Conservation (phyloP, 1,140 invertebrate genomes). For the Myzus persicae region DNA sequence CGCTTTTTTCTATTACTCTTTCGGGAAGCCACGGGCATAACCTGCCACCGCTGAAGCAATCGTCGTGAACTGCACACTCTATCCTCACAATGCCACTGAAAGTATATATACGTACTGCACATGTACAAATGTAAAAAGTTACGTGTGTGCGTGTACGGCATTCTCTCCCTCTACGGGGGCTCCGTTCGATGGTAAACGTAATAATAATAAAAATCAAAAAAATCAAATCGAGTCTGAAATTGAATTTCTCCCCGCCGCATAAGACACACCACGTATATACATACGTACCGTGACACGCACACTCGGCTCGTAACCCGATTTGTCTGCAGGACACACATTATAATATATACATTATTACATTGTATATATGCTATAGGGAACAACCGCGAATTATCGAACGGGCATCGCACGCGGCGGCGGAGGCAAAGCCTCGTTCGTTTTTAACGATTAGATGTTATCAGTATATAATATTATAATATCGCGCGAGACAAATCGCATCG, state of each 20-base stretch:
- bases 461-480: constrained; percentile 13
- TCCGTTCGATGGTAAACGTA: background rate
- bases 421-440: background rate
- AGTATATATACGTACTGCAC: background rate
- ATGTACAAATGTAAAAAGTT: background rate
- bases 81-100: background rate
- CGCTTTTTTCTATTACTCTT: background rate
- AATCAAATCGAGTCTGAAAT: constrained; percentile 3
- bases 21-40: background rate
- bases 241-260: background rate
- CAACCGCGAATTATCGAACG: background rate
- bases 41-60: too few relatives aligned
- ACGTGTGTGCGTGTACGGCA: background rate
- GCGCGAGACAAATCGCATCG: constrained; percentile 23
- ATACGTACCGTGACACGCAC: background rate
- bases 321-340: background rate
- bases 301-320: background rate
- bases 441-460: constrained; percentile 35
- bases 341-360: background rate
- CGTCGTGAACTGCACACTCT: background rate
- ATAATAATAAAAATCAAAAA: constrained; percentile 20
- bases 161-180: background rate
- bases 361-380: background rate
- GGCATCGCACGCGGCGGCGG: background rate
- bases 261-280: background rate